phyloP scores from a whole-genome alignment of 2,797 vertebrate species.

The Clarias platycephalus region DNA sequence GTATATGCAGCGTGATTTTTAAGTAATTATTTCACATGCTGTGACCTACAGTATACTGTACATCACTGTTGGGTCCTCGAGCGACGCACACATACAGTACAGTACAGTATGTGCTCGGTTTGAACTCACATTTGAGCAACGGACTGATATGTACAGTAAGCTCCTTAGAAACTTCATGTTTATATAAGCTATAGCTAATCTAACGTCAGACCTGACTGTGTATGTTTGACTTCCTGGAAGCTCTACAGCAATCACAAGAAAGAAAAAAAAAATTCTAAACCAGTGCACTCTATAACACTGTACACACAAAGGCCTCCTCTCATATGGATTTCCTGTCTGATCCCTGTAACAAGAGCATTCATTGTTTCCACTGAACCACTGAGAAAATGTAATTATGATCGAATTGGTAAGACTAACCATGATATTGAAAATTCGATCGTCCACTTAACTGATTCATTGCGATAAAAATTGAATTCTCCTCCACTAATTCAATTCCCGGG shows the following conservation, averaged over 20 bases:
- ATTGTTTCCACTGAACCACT: conserved; percentile 17
- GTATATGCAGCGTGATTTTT: background rate
- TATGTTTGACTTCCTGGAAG: background rate
- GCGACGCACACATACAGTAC: too few relatives aligned
- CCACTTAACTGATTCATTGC: background rate
- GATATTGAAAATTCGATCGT: background rate
- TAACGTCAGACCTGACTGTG: background rate
- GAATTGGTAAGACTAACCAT: background rate
- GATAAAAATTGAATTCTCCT: background rate
- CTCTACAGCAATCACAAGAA: background rate
- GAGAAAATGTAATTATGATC: conserved; percentile 21
- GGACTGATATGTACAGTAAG: background rate
- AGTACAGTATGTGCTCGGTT: background rate
- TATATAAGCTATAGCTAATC: background rate
- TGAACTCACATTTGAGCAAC: background rate
- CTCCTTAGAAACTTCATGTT: background rate
- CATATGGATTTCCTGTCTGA: conserved; percentile 17
- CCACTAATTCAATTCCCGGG: too few relatives aligned
- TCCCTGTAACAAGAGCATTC: conserved; percentile 7
- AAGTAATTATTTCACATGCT: background rate
- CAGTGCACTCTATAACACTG: background rate
- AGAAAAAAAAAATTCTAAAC: background rate
- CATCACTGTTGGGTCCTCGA: background rate
- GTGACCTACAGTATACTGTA: background rate
- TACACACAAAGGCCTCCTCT: conserved; percentile 15